Evolutionary conservation across 92 coral and sea anemone genomes (phyloP), one percentile per base, ranked within the genome.

Genomic region (Galaxea fascicularis): DNA sequence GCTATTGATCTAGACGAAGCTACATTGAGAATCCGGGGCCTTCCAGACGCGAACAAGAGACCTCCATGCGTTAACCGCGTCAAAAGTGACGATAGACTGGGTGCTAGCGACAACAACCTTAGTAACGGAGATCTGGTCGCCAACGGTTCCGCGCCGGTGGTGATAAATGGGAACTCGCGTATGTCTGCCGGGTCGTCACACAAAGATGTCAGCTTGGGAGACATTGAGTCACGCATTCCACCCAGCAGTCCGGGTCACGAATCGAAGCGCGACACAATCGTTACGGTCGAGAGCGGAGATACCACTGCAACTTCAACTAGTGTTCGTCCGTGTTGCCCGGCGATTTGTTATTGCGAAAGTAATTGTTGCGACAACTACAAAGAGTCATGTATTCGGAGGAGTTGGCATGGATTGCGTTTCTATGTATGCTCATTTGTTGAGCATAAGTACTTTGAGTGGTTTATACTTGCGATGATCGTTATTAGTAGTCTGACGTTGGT

Each of bases 141-240:
- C 44, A 94, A 94, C 73, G 98, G 96, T 53, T 90, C 95, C 15
- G 98, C 98, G 12, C 95, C 93, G 9, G 90, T 95, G 44, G 94
- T 95, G 26, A 93, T 94, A 17, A 97, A 97, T 56, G 99, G 99
- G 16, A 97, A 97, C 74, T 97, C 99, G n/a, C 95, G 96, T 78
- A 90, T 92, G 46, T 94, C 98, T 27, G 94, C 95, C 14, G 86
- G 98, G 70, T 92, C 98, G 17, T 94, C 98, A 53, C 93, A 89
- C 73, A 94, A 94, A 84, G 98, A 94, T 53, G 80, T 94, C 41
- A 94, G 98, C 83, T 87, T 94, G 15, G 95, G 98, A 54, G 98
- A 94, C 88, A 94, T 89, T 53, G 98, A 94, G 60, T 94, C 98
- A 41, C 98, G 95, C 88, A 94, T 94, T 86, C 95, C 98, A 21